Percentiles rank a stretch among this genome's conserved stretches.
phyloP scores from a whole-genome alignment of 2,888 invertebrate genomes.

The Lycophotia porphyrea region DNA sequence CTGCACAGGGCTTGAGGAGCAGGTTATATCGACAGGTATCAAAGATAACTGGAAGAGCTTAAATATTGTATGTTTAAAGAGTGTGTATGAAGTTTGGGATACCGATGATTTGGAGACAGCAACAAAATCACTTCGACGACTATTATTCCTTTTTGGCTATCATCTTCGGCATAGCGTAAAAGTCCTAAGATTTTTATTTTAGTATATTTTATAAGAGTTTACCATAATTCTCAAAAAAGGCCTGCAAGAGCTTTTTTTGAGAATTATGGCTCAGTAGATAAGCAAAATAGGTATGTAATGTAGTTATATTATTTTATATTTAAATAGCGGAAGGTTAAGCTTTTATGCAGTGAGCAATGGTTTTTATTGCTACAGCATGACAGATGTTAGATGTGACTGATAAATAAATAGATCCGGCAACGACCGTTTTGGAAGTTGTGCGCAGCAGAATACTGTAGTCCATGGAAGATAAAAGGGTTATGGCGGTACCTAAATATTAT shows the following conservation, averaged over 20 bases:
- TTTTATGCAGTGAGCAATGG: neutral
- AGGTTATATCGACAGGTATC: neutral
- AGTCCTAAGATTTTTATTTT: neutral
- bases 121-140: no score
- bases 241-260: neutral
- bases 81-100: no score
- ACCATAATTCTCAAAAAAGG: neutral
- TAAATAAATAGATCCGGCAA: neutral
- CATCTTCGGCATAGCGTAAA: no score
- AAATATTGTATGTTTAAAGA: neutral
- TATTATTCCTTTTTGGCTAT: no score
- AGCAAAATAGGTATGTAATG: neutral
- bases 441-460: neutral
- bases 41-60: neutral
- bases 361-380: constrained; percentile 8
- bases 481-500: no score
- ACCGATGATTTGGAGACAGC: no score
- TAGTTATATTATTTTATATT: neutral
- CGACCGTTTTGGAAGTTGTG: constrained; percentile 14
- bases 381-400: neutral
- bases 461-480: neutral
- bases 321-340: neutral
- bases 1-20: neutral
- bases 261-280: neutral
- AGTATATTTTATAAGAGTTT: neutral